phyloP scores from a whole-genome alignment of 2,113 vertebrate species.

The cat (Felis catus) region F.catus_Fca126_mat1.0 CM031411.1:88596501-88597000 shows the following conservation, averaged over 20 bases:
- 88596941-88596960: background rate
- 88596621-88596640: background rate
- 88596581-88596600: no score
- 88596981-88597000: conserved; percentile 23
- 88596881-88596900: background rate
- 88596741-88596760: background rate
- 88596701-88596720: background rate
- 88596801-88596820: background rate
- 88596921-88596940: conserved; percentile 26
- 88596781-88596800: background rate
- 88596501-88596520: no score
- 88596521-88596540: no score
- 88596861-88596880: background rate
- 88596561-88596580: no score
- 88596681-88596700: background rate
- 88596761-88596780: background rate
- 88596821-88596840: background rate
- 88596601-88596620: background rate
- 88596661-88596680: background rate
- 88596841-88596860: background rate
- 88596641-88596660: background rate
- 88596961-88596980: conserved; percentile 16
- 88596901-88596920: conserved; percentile 24
- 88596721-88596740: background rate
- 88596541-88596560: no score